Evolutionary conservation across 2,888 invertebrate genomes (phyloP).

Genomic region (Gymnocheta viridis): DNA sequence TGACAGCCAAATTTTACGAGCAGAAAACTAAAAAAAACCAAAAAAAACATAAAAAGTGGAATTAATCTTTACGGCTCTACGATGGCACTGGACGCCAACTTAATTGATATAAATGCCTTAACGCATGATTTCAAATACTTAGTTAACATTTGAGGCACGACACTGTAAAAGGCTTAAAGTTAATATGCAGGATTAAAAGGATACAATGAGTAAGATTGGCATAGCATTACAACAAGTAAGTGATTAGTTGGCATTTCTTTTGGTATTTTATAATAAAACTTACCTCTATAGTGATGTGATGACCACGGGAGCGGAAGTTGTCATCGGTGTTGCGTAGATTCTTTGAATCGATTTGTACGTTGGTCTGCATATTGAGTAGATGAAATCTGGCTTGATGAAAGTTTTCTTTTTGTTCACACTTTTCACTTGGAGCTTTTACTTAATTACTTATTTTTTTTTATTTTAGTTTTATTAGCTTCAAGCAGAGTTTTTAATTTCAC

Average conservation of each 20-base stretch:
- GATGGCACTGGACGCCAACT: not conserved
- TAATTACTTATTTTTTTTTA: not conserved
- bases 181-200: not conserved
- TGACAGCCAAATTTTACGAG: not conserved
- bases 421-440: not conserved
- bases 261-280: conserved; percentile 72
- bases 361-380: conserved; percentile 86
- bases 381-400: not conserved
- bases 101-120: conserved; percentile 36
- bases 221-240: not conserved
- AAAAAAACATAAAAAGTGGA: not conserved
- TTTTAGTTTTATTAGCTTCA: not conserved
- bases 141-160: not conserved
- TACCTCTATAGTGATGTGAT: conserved; percentile 82
- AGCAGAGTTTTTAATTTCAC: not conserved
- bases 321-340: conserved; percentile 86
- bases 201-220: not conserved
- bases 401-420: not conserved
- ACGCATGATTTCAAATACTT: not conserved
- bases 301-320: conserved; percentile 83
- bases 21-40: not conserved
- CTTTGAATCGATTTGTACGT: conserved; percentile 89
- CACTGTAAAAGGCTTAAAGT: not conserved
- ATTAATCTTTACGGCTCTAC: conserved; percentile 12
- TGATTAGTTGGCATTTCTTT: not conserved